Base-by-base conservation (phyloP, 2,888 invertebrate genomes). In the Amphipyra berbera region DNA sequence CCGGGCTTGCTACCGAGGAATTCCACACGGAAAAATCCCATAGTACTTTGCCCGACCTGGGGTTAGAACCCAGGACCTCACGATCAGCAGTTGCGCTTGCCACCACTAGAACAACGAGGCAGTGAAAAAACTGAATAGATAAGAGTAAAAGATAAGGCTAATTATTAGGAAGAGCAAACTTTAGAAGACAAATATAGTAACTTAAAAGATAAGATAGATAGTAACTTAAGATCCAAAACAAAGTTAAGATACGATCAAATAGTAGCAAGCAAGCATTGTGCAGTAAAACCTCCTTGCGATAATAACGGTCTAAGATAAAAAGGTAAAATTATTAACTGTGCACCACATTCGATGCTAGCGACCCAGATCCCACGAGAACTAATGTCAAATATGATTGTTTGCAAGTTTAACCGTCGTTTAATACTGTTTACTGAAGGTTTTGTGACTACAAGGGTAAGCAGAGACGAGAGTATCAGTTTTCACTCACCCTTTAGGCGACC, bases 361-460 rank as follows among this genome's bases (percentile, higher is more conserved):
- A 71, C 76, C 76, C 12, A 45, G 62, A 78, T 76, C 76, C 72
- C 76, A 76, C 76, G 76, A 64, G 64, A 74, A 62, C 47, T 71
- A 67, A 68, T 67, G 79, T 63, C 79, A 68, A 71, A 71, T 52
- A 67, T 78, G 47, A 75, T 71, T 62, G 79, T 70, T 61, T 62
- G 21, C 38, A 14, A 42, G 44, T 57, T 61, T 61, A 54, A 52
- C 42, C 14, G 38, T 2, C 44, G 42, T 52, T 78, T 62, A 67
- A 73, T 58, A 8, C 0, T 42, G 41, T 60, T 59, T 38, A 40
- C 37, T 61, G 46, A 49, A 64, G 48, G 41, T 44, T n/a, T 66
- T 61, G 2, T 12, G n/a, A 48, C 40, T 37, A 37, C 37, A 5
- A 7, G 9, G 15, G 15, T 44, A 10, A 14, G 13, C 40, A 41